A percentile compares a stretch with the other conserved stretches of the same genome.
Conservation (phyloP, 2,888 invertebrate genomes). For the Melolontha melolontha region DNA sequence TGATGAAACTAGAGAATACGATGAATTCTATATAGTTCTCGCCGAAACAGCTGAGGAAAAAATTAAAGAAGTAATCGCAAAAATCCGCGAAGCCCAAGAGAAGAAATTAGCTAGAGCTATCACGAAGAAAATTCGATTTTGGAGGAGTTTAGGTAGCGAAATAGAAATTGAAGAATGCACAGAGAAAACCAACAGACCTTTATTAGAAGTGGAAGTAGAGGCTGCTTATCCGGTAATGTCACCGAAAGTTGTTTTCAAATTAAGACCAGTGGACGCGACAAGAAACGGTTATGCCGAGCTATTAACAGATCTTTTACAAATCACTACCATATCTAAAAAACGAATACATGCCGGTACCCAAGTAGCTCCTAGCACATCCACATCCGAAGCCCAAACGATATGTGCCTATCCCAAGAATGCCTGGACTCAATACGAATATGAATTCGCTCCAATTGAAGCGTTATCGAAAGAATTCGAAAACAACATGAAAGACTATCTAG, state of each 20-base stretch:
- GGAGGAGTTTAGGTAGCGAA: constrained; percentile 76
- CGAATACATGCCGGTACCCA: constrained; percentile 72
- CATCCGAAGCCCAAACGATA: constrained; percentile 74
- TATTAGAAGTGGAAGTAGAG: constrained; percentile 77
- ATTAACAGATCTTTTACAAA: constrained; percentile 70
- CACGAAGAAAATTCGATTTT: constrained; percentile 61
- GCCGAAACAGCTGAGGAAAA: constrained; percentile 69
- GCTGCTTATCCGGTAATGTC: constrained; percentile 70
- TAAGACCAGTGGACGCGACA: constrained; percentile 70
- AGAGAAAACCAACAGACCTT: constrained; percentile 69
- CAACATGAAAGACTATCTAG: constrained; percentile 57
- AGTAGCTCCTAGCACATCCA: constrained; percentile 65
- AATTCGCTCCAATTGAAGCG: constrained; percentile 42
- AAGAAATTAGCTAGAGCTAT: constrained; percentile 49
- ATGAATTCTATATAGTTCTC: constrained; percentile 78
- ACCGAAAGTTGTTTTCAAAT: constrained; percentile 65
- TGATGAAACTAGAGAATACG: constrained; percentile 71
- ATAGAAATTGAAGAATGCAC: constrained; percentile 70
- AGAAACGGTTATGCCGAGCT: constrained; percentile 80
- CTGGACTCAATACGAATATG: constrained; percentile 76
- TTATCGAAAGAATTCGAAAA: constrained; percentile 57
- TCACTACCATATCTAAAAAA: constrained; percentile 69
- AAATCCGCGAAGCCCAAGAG: constrained; percentile 69
- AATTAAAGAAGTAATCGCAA: constrained; percentile 68
- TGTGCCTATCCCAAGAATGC: constrained; percentile 76